These are phyloP conservation scores for Noctilio leporinus DNA, from an alignment of 2,113 vertebrate genomes.

Conservation along the genomic window DNA sequence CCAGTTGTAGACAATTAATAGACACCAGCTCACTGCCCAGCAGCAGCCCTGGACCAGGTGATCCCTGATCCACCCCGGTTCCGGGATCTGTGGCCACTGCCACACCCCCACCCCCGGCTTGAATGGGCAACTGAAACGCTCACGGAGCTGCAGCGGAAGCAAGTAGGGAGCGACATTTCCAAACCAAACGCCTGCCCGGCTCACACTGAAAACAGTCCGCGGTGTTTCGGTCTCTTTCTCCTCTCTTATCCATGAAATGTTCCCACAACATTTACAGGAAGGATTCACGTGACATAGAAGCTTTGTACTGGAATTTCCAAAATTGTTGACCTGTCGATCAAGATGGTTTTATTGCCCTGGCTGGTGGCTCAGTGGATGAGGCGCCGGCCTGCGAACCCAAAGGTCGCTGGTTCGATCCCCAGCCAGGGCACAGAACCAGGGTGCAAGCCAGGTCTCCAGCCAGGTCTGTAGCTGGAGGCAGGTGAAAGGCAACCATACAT, in stretches of 20 bases:
- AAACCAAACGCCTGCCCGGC: neutral
- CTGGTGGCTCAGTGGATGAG: too few species aligned
- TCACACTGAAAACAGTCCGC: conserved; percentile 4
- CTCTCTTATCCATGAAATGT: neutral
- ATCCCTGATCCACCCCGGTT: conserved; percentile 34
- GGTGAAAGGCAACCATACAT: too few species aligned
- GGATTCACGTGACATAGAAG: neutral
- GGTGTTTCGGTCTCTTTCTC: neutral
- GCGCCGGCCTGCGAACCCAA: too few species aligned
- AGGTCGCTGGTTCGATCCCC: too few species aligned
- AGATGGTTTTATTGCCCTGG: neutral
- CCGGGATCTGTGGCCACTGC: neutral
- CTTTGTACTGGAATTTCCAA: neutral
- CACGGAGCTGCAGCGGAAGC: neutral
- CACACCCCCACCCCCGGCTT: neutral
- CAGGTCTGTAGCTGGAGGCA: too few species aligned
- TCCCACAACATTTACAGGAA: neutral
- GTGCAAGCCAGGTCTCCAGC: too few species aligned
- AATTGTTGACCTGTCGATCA: neutral
- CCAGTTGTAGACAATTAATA: conserved; percentile 53
- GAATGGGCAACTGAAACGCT: neutral
- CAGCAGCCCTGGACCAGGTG: conserved; percentile 6
- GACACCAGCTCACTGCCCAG: conserved; percentile 26
- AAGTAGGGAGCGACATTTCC: neutral
- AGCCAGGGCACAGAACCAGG: too few species aligned